A percentile compares a stretch with the other conserved stretches of the same genome.
Evolutionary conservation across 2,888 invertebrate species (phyloP).

Genomic region (Sericinus montela): DNA sequence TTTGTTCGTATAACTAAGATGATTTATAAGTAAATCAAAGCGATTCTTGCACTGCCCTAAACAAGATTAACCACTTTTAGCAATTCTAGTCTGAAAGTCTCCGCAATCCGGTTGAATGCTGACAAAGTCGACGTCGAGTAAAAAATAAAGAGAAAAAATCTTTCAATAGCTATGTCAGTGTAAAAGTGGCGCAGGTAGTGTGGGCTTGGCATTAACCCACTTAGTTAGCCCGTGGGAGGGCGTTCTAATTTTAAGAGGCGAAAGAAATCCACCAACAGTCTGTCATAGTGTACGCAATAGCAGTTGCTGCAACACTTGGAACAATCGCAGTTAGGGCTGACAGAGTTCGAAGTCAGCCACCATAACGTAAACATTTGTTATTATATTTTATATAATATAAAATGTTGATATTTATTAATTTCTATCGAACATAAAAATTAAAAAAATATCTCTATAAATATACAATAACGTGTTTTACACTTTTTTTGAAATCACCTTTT

Average conservation of each 20-base stretch:
- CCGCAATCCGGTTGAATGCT: neutral
- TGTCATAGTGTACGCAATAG: slow-evolving; percentile 45
- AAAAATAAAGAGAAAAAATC: slow-evolving; percentile 6
- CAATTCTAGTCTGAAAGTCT: neutral
- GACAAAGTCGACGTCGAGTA: slow-evolving; percentile 2
- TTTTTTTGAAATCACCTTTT: too few species aligned
- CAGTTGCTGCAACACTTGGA: slow-evolving; percentile 52
- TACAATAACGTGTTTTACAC: too few species aligned
- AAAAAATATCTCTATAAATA: too few species aligned
- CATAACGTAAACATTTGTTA: too few species aligned
- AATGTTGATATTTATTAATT: too few species aligned
- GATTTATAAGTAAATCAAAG: neutral
- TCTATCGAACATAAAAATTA: too few species aligned
- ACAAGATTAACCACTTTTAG: neutral
- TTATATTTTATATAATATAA: too few species aligned
- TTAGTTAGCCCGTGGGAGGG: slow-evolving; percentile 67
- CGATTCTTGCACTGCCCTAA: neutral
- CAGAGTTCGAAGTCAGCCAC: slow-evolving; percentile 1
- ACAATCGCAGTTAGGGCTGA: slow-evolving; percentile 33
- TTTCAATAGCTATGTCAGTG: neutral
- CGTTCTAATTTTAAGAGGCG: slow-evolving; percentile 63
- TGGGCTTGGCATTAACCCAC: slow-evolving; percentile 76
- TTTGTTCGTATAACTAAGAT: too few species aligned
- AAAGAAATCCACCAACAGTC: slow-evolving; percentile 35
- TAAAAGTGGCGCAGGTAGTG: slow-evolving; percentile 27